These are phyloP conservation scores for Drosophila littoralis DNA, from an alignment of 1,140 invertebrate genomes.

Conservation along the genomic window DNA sequence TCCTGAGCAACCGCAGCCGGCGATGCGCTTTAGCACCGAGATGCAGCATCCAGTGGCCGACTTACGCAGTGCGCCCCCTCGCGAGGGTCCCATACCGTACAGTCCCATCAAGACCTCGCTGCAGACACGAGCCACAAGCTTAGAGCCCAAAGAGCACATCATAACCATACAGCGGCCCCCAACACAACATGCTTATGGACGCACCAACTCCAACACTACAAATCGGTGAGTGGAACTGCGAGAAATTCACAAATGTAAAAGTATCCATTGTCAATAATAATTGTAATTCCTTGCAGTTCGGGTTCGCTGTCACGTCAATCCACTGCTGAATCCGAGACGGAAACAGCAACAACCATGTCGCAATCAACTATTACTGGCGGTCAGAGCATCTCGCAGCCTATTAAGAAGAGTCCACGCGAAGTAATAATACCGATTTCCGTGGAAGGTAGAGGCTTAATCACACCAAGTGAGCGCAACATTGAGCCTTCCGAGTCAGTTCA, in stretches of 20 bases:
- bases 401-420: slow-evolving; percentile 94
- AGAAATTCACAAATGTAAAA: too few relatives aligned
- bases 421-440: slow-evolving; percentile 96
- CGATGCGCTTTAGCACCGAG: slow-evolving; percentile 83
- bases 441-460: slow-evolving; percentile 94
- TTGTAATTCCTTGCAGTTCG: slow-evolving; percentile 56
- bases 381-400: slow-evolving; percentile 87
- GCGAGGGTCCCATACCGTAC: slow-evolving; percentile 76
- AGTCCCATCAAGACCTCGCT: slow-evolving; percentile 77
- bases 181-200: slow-evolving; percentile 76
- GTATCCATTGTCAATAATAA: background rate
- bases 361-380: slow-evolving; percentile 80
- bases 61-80: slow-evolving; percentile 84
- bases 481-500: slow-evolving; percentile 88
- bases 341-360: slow-evolving; percentile 86
- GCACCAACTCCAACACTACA: slow-evolving; percentile 77
- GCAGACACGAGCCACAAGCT: slow-evolving; percentile 72
- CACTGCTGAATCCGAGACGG: slow-evolving; percentile 89
- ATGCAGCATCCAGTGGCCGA: slow-evolving; percentile 84
- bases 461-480: slow-evolving; percentile 90
- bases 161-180: slow-evolving; percentile 87
- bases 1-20: slow-evolving; percentile 66
- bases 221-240: slow-evolving; percentile 54
- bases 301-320: slow-evolving; percentile 87
- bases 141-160: slow-evolving; percentile 86